Conservation (phyloP, 2,888 invertebrate species). For the Parnassius mnemosyne region DNA sequence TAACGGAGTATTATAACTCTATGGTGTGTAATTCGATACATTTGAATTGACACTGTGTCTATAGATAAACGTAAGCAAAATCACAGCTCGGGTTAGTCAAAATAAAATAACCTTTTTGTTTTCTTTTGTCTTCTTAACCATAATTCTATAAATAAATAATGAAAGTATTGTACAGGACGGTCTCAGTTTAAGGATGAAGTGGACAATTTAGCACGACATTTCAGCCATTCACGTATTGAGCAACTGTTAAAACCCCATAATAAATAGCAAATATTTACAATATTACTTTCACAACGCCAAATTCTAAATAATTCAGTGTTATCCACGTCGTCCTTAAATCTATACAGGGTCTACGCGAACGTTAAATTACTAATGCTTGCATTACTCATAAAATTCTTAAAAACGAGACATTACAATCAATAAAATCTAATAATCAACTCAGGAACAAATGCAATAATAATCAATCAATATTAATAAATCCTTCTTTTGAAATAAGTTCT, state of each 20-base stretch:
- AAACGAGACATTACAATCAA: conserved; percentile 61
- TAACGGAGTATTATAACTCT: conserved; percentile 18
- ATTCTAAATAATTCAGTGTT: conserved; percentile 32
- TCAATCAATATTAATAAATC: conserved; percentile 70
- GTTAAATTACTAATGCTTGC: conserved; percentile 70
- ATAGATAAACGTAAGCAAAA: conserved; percentile 74
- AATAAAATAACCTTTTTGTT: conserved; percentile 71
- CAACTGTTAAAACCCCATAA: conserved; percentile 36
- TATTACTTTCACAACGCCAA: conserved; percentile 31
- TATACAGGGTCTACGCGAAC: conserved; percentile 53
- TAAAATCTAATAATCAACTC: conserved; percentile 79
- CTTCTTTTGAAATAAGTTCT: conserved; percentile 62
- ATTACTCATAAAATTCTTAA: conserved; percentile 61
- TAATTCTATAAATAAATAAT: conserved; percentile 77
- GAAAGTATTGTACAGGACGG: conserved; percentile 74
- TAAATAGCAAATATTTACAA: conserved; percentile 46
- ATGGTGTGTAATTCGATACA: conserved; percentile 18
- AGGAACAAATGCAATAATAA: conserved; percentile 81
- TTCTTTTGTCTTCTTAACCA: conserved; percentile 66
- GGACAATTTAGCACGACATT: conserved; percentile 45
- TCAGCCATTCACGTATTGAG: conserved; percentile 39
- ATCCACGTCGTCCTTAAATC: conserved; percentile 61
- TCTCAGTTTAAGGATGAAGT: conserved; percentile 59
- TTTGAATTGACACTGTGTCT: conserved; percentile 35
- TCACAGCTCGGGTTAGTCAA: conserved; percentile 80